Evolutionary conservation across 2,113 vertebrate genomes (phyloP).

Genomic region (Chaetodon trifascialis): DNA sequence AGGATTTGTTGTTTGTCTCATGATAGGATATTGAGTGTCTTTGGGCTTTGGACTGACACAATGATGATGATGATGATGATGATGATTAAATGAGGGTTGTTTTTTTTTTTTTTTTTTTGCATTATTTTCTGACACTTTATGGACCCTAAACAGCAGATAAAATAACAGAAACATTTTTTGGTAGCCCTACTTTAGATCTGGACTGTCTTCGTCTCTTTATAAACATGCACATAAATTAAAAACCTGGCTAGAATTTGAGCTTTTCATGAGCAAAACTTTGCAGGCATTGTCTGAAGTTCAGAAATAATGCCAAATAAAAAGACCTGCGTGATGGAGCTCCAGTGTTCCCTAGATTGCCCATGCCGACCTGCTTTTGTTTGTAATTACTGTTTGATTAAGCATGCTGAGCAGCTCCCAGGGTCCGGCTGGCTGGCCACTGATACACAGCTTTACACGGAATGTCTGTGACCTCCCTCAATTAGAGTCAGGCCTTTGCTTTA

Average conservation of each 20-base stretch:
- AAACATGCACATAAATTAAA: not conserved
- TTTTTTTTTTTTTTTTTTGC: too few species aligned
- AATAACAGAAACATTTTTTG: not conserved
- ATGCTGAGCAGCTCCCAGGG: constrained; percentile 81
- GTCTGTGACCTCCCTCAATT: constrained; percentile 77
- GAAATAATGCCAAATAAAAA: constrained; percentile 72
- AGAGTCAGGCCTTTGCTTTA: constrained; percentile 61
- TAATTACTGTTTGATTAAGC: constrained; percentile 87
- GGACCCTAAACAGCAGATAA: not conserved
- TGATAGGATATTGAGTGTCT: not conserved
- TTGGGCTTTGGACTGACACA: not conserved
- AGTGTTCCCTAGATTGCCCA: constrained; percentile 76
- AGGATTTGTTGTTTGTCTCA: not conserved
- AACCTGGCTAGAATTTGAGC: not conserved
- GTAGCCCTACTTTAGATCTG: not conserved
- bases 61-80: not conserved
- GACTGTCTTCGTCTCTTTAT: not conserved
- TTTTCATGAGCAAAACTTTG: constrained; percentile 33
- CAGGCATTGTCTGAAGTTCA: constrained; percentile 62
- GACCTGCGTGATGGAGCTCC: constrained; percentile 79
- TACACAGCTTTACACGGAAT: constrained; percentile 82
- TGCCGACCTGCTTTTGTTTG: constrained; percentile 83
- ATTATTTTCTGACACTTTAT: not conserved
- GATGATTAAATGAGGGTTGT: not conserved
- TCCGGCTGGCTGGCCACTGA: constrained; percentile 73